A percentile compares a stretch with the other conserved stretches of the same genome.
Conservation (phyloP, 1,140 invertebrate species). For the Diabrotica undecimpunctata region DNA sequence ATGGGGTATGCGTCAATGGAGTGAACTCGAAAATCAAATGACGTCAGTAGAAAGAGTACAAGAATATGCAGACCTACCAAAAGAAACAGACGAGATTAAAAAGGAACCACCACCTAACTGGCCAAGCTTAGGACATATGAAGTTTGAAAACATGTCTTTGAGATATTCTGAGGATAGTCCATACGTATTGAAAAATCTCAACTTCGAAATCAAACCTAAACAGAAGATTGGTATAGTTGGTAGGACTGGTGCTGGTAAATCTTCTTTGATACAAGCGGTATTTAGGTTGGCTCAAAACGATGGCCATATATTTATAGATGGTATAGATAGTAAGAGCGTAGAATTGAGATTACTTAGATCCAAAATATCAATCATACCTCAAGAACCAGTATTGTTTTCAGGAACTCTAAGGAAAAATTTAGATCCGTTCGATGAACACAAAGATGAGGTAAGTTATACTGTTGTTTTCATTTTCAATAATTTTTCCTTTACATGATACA, state of each 20-base stretch:
- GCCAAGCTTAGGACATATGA: conserved; percentile 30
- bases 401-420: conserved; percentile 80
- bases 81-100: conserved; percentile 23
- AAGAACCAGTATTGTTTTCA: conserved; percentile 80
- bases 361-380: conserved; percentile 78
- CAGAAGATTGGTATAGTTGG: conserved; percentile 72
- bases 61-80: conserved; percentile 38
- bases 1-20: conserved; percentile 71
- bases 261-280: conserved; percentile 67
- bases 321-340: conserved; percentile 59
- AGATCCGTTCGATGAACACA: conserved; percentile 74
- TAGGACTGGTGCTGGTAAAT: conserved; percentile 78
- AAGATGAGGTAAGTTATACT: conserved; percentile 67
- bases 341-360: conserved; percentile 66
- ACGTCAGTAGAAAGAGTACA: conserved; percentile 61
- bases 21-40: conserved; percentile 66
- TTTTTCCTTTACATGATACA: too few relatives aligned
- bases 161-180: conserved; percentile 49
- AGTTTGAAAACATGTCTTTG: conserved; percentile 52
- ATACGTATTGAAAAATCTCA: conserved; percentile 54
- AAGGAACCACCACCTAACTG: conserved; percentile 51
- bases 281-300: conserved; percentile 67
- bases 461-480: too few relatives aligned
- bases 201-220: conserved; percentile 52
- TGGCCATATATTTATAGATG: conserved; percentile 71